Evolutionary conservation across 2,113 vertebrate genomes (phyloP).

Genomic region (Strix uralensis): DNA sequence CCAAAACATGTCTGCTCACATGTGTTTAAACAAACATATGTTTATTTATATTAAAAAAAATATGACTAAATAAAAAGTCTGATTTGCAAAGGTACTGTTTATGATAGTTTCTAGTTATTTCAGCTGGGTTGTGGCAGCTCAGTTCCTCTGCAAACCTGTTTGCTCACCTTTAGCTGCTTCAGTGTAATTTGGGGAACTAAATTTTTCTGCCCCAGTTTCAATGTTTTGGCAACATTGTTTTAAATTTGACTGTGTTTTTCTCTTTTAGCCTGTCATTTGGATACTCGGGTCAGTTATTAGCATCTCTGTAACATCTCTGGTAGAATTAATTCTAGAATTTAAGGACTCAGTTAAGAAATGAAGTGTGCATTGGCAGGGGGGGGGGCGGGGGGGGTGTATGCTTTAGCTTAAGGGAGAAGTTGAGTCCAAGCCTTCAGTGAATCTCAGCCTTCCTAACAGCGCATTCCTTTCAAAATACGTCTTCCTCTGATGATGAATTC

Average conservation of each 20-base stretch:
- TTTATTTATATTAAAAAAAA: neutral
- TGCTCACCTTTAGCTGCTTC: neutral
- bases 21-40: neutral
- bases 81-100: neutral
- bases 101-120: neutral
- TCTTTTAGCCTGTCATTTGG: neutral
- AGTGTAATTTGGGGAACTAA: neutral
- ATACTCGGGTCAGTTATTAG: neutral
- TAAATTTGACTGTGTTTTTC: neutral
- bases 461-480: constrained; percentile 59
- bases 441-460: constrained; percentile 23
- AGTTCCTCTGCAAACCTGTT: neutral
- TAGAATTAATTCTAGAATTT: neutral
- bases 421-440: neutral
- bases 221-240: neutral
- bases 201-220: neutral
- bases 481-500: constrained; percentile 57
- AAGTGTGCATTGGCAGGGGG: neutral
- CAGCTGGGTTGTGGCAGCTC: neutral
- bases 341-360: neutral
- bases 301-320: neutral
- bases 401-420: neutral
- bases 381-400: neutral
- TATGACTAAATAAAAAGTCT: neutral
- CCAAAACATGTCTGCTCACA: neutral